phyloP scores from a whole-genome alignment of 1,140 invertebrate genomes.

The Arion vulgaris region DNA sequence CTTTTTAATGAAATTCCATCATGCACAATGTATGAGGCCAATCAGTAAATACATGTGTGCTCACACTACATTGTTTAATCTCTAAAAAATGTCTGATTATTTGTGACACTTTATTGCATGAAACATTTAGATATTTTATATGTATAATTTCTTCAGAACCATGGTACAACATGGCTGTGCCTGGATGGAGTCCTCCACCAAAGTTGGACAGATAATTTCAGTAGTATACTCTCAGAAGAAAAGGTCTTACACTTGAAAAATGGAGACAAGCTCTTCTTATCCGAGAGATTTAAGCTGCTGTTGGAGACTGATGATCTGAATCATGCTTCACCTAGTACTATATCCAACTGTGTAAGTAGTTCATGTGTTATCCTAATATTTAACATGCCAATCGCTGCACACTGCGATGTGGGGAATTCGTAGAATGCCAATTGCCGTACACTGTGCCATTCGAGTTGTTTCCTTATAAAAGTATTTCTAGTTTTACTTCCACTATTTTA shows the following conservation, averaged over 20 bases:
- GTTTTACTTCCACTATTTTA: too few relatives aligned
- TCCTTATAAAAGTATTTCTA: too few relatives aligned
- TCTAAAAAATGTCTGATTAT: too few relatives aligned
- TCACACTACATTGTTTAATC: too few relatives aligned
- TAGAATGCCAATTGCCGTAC: too few relatives aligned
- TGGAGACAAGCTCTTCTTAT: slow-evolving; percentile 70
- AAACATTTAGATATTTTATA: too few relatives aligned
- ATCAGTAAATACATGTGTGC: too few relatives aligned
- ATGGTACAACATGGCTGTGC: slow-evolving; percentile 71
- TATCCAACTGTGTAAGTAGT: slow-evolving; percentile 68
- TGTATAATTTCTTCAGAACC: slow-evolving; percentile 61
- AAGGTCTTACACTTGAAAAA: slow-evolving; percentile 70
- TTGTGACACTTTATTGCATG: too few relatives aligned
- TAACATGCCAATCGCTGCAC: not conserved
- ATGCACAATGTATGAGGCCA: too few relatives aligned
- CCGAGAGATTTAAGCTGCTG: slow-evolving; percentile 69
- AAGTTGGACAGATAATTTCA: slow-evolving; percentile 71
- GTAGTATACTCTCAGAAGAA: slow-evolving; percentile 64
- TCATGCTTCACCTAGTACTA: slow-evolving; percentile 66
- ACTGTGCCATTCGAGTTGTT: too few relatives aligned
- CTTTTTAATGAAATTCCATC: too few relatives aligned
- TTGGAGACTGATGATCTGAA: slow-evolving; percentile 70
- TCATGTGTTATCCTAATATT: not conserved
- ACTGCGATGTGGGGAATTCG: too few relatives aligned
- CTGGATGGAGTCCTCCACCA: slow-evolving; percentile 69